Percentiles rank a stretch among this genome's conserved stretches.
Conservation (phyloP, 2,113 vertebrate species). For the Pyxicephalus adspersus region DNA sequence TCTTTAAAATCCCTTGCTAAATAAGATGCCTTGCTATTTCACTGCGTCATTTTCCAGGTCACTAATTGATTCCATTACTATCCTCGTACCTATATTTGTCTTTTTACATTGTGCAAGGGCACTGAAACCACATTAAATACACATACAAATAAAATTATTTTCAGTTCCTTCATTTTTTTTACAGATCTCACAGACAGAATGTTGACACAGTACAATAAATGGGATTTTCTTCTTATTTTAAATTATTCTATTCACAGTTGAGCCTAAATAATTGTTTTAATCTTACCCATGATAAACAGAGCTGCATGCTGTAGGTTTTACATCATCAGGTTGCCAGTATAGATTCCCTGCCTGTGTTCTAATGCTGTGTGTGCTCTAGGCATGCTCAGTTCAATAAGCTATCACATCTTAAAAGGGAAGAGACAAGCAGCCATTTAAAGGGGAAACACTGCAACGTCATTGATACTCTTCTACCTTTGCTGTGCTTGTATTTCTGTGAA, state of each 20-base stretch:
- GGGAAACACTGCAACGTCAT: conserved; percentile 1
- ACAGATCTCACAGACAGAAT: not conserved
- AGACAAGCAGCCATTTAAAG: conserved; percentile 14
- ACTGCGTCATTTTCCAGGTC: not conserved
- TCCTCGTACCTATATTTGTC: not conserved
- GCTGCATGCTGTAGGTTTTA: conserved; percentile 2
- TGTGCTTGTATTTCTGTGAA: too few species aligned
- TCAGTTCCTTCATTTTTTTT: not conserved
- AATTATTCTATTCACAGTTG: not conserved
- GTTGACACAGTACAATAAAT: not conserved
- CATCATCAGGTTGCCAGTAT: conserved; percentile 13
- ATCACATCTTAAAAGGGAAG: conserved; percentile 46
- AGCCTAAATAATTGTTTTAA: not conserved
- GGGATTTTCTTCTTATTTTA: not conserved
- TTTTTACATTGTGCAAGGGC: not conserved
- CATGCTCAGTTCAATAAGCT: conserved; percentile 44
- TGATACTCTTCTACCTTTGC: not conserved
- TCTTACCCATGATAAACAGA: conserved; percentile 47
- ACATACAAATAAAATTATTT: not conserved
- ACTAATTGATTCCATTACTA: not conserved
- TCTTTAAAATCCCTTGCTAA: not conserved
- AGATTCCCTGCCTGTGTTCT: conserved; percentile 19
- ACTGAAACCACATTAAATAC: not conserved
- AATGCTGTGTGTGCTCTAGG: conserved; percentile 1
- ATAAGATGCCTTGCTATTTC: not conserved